Evolutionary conservation across 2,113 vertebrate genomes (phyloP).

Genomic region (Orthochromis malagaraziensis): DNA sequence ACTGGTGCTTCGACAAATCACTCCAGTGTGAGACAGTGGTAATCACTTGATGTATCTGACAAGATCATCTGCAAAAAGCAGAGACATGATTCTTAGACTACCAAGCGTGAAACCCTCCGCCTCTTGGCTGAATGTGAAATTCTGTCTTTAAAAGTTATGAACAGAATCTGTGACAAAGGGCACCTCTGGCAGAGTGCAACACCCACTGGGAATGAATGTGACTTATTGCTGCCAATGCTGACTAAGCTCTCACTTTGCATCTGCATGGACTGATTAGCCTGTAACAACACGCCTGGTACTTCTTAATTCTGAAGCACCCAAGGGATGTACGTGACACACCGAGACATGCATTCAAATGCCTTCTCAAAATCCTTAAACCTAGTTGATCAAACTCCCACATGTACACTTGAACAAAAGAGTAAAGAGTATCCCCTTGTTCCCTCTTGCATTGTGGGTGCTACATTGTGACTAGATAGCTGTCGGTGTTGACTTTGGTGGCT

Average conservation of each 20-base stretch:
- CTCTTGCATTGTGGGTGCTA: neutral
- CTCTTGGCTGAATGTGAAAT: neutral
- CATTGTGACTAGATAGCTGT: neutral
- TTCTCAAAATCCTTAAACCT: neutral
- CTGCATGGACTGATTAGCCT: neutral
- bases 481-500: neutral
- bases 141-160: neutral
- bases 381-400: neutral
- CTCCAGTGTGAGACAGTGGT: neutral
- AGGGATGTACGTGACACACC: neutral
- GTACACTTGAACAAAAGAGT: neutral
- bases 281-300: neutral
- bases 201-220: neutral
- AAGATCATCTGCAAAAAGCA: neutral
- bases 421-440: neutral
- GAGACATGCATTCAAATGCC: neutral
- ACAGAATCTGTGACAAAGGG: neutral
- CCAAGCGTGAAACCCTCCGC: neutral
- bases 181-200: neutral
- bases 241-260: neutral
- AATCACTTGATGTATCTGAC: neutral
- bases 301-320: neutral
- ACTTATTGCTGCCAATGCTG: neutral
- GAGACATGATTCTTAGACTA: neutral
- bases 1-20: neutral